Evolutionary conservation across 2,888 invertebrate species (phyloP), one percentile per base, ranked within the genome.

Genomic region (Oligia latruncula): DNA sequence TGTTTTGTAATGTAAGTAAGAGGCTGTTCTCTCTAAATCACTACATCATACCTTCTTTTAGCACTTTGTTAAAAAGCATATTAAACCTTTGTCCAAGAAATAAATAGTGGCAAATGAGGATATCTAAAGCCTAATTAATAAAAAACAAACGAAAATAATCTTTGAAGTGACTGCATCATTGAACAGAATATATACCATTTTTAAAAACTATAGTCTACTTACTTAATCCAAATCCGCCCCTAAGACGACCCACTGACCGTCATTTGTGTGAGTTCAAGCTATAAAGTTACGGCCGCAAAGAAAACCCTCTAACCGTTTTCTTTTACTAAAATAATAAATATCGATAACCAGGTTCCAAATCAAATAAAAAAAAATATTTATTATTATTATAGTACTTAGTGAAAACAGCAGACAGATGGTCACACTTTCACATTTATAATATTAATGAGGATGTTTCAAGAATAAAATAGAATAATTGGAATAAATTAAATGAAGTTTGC

Each of bases 391-490:
- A 17, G 1, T 65, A 52, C 55, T 20, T 4, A 46, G 40, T 81
- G 20, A 65, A 71, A 74, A 75, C 23, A 8, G 23, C 15, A 65
- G 29, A 49, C 43, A 58, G 13, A 40, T 0, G 4, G 29, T 20
- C 20, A 52, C 20, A 62, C 71, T 81, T 82, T 81, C 75, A 81
- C 60, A 80, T 81, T 70, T 81, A 43, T 46, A 40, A 29, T 43
- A 74, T 58, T 55, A 58, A 40, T 68, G 49, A 74, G 55, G 9
- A 58, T 49, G 40, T 55, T 67, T 81, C 1, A 67, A 62, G 29
- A 62, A 17, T 46, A 46, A 46, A 71, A 81, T 58, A n/a, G 15
- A 55, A 55, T 46, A 71, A 66, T 81, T 81, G 23, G 4, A 66
- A 49, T 75, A 29, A 66, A 46, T 66, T 62, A 60, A 67, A 79